phyloP scores from a whole-genome alignment of 2,113 vertebrate genomes.

The Lepisosteus osseus region DNA sequence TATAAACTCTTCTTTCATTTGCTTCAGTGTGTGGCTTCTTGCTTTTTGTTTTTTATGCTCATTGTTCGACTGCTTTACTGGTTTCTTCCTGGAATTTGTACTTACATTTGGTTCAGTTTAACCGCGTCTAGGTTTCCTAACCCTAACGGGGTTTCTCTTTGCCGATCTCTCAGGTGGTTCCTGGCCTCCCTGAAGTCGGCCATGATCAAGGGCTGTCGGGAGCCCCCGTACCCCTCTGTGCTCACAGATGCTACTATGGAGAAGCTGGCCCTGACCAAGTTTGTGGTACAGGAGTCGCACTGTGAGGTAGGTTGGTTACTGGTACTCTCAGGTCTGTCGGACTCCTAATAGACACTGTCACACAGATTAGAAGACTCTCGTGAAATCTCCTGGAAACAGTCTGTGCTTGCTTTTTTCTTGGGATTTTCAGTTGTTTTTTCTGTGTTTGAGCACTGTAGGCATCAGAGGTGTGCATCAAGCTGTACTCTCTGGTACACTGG shows the following conservation, averaged over 20 bases:
- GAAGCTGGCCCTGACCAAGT: slow-evolving; percentile 89
- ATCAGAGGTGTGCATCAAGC: slow-evolving; percentile 69
- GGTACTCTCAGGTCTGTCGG: too few relatives aligned
- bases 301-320: slow-evolving; percentile 74
- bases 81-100: too few relatives aligned
- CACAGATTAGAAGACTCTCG: too few relatives aligned
- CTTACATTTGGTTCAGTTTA: not conserved
- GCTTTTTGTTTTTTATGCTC: too few relatives aligned
- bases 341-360: too few relatives aligned
- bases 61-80: too few relatives aligned
- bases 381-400: slow-evolving; percentile 1
- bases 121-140: not conserved
- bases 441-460: slow-evolving; percentile 57
- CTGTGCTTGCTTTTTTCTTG: slow-evolving; percentile 6
- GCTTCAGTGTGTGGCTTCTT: too few relatives aligned
- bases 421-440: not conserved
- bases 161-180: slow-evolving; percentile 74
- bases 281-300: slow-evolving; percentile 90
- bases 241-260: slow-evolving; percentile 96
- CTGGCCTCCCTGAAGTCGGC: slow-evolving; percentile 81
- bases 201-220: slow-evolving; percentile 89
- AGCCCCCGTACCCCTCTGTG: slow-evolving; percentile 85
- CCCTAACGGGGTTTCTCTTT: not conserved
- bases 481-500: slow-evolving; percentile 94
- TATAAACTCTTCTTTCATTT: too few relatives aligned